Percentiles rank a stretch among this genome's conserved stretches.
Evolutionary conservation across 2,797 vertebrate genomes (phyloP).

Genomic region (Toxotes lorentzi): DNA sequence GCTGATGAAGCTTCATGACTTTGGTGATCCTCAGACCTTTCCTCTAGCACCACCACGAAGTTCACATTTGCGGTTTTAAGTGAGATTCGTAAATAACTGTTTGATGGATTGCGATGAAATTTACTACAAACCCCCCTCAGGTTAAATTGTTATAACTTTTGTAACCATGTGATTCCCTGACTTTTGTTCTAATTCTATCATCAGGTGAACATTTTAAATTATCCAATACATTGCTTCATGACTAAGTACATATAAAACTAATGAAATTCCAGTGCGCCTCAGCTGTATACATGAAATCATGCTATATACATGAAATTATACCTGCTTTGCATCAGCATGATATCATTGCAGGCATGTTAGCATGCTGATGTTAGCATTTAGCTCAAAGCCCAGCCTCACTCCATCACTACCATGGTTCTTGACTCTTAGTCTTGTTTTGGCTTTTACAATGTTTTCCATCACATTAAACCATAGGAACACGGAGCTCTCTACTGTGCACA

Average conservation of each 20-base stretch:
- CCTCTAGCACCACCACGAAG: too few species aligned
- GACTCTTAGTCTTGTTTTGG: not conserved
- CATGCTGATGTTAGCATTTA: not conserved
- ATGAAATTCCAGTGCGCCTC: not conserved
- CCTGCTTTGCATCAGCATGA: not conserved
- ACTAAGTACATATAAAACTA: not conserved
- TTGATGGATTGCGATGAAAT: too few species aligned
- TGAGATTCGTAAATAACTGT: not conserved
- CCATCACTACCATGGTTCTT: not conserved
- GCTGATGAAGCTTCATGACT: not conserved
- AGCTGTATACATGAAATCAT: too few species aligned
- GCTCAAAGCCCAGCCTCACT: not conserved
- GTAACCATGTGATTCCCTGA: not conserved
- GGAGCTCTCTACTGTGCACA: not conserved
- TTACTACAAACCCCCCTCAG: too few species aligned
- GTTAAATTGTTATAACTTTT: too few species aligned
- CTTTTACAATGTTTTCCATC: not conserved
- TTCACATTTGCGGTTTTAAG: too few species aligned
- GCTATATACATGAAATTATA: too few species aligned
- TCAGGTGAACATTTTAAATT: not conserved
- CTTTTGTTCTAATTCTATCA: not conserved
- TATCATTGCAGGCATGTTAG: not conserved
- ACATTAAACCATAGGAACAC: not conserved
- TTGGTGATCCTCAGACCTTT: too few species aligned
- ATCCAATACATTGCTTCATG: not conserved